Base-by-base conservation (phyloP, 37 sponge, comb jelly and placozoan species). In the Agelas oroides region DNA sequence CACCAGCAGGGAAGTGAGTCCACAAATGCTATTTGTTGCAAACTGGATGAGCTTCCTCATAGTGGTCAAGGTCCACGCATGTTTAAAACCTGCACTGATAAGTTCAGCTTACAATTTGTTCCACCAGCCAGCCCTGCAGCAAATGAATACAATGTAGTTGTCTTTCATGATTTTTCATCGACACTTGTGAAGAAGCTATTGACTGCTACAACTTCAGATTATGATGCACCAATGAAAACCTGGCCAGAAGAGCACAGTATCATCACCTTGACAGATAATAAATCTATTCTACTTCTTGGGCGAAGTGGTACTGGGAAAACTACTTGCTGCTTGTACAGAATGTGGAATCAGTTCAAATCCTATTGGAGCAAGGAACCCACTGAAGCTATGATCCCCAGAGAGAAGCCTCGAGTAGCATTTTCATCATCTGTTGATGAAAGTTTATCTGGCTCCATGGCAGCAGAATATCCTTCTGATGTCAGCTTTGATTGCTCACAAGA, bases 171-270 rank as follows among this genome's bases (percentile, higher is more conserved):
- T 2, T 53, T 94, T 36, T 73, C 91, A 24, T 40, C 35, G 19
- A 6, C 54, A 31, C 27, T 88, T 63, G 81, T 87, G 16, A 83
- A 76, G 35, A 84, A 57, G 63, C 55, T 88, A 33, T 62, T 88
- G 24, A 71, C 73, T 1, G 66, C 71, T 23, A 76, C 33, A 20
- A 36, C 70, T 61, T 65, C 30, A 60, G 55, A 81, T 32, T 37
- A 61, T 33, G 85, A 87, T 54, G 91, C 88, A 53, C 86, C 87
- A 14, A 81, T 88, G 81, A 84, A 88, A 62, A 79, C 31, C 1
- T 88, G 75, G 75, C 89, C 83, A 0, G 78, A 91, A 52, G 95
- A 95, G 71, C 84, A 82, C 84, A 92, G 84, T 34, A 88, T 91
- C 53, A 87, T 91, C 41, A 88, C 66, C 68, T 66, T 86, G 85